These are phyloP conservation scores for Calephelis nemesis DNA, from an alignment of 1,140 invertebrate genomes.

Conservation along the genomic window DNA sequence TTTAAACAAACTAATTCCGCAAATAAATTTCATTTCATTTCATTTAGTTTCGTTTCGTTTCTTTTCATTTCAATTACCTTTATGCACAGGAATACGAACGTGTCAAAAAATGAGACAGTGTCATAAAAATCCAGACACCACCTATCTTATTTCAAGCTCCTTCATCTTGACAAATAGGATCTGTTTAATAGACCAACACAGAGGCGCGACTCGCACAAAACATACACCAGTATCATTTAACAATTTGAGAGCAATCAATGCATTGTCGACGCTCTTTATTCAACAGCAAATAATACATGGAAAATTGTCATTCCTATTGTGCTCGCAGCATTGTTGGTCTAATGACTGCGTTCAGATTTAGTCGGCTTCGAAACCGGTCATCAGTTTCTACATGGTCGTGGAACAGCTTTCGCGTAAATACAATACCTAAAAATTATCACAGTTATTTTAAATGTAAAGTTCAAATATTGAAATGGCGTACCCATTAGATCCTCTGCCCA, in stretches of 20 bases:
- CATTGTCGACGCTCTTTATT: conserved; percentile 78
- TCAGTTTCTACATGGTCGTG: conserved; percentile 55
- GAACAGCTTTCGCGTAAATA: conserved; percentile 36
- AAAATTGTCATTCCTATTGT: conserved; percentile 77
- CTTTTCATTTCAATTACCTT: too few species aligned
- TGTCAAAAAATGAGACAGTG: too few species aligned
- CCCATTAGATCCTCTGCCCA: conserved; percentile 41
- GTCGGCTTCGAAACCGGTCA: conserved; percentile 57
- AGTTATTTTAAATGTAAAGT: not conserved
- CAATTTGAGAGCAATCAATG: conserved; percentile 77
- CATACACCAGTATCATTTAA: conserved; percentile 75
- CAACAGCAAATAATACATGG: conserved; percentile 74
- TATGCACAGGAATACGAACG: too few species aligned
- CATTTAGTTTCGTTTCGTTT: too few species aligned
- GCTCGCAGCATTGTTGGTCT: conserved; percentile 63
- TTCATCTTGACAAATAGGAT: conserved; percentile 16
- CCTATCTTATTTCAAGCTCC: too few species aligned
- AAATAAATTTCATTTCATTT: too few species aligned
- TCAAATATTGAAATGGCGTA: conserved; percentile 49
- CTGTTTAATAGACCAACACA: conserved; percentile 58
- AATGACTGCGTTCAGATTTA: conserved; percentile 72
- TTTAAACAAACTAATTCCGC: too few species aligned
- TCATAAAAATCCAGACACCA: too few species aligned
- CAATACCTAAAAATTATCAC: conserved; percentile 17
- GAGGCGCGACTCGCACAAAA: conserved; percentile 71